Conservation (phyloP, 2,888 invertebrate species). For the Gryllus longicercus region DNA sequence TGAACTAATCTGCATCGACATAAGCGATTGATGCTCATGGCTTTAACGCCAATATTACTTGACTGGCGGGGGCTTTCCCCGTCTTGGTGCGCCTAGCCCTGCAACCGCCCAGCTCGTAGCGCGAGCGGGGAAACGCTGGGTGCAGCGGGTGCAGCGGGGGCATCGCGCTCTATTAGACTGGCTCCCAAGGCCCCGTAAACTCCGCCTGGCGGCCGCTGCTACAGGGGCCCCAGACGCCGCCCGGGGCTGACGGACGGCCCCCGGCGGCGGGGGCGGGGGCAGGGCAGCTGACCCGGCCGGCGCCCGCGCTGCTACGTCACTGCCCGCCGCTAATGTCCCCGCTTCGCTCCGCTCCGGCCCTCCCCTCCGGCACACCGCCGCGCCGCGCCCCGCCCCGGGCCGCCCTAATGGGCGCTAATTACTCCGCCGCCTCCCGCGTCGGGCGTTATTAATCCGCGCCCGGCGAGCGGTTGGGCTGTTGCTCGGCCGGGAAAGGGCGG, state of each 20-base stretch:
- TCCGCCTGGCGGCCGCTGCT: background rate
- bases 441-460: background rate
- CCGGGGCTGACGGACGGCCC: conserved; percentile 3
- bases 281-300: background rate
- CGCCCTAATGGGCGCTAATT: conserved; percentile 6
- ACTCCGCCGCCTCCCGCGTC: conserved; percentile 5
- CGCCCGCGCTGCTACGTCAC: background rate
- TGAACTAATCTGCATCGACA: too few relatives aligned
- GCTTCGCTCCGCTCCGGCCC: background rate
- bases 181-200: background rate
- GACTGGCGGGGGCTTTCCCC: too few relatives aligned
- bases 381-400: background rate
- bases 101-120: background rate
- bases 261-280: background rate
- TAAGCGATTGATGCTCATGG: too few relatives aligned
- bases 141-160: background rate
- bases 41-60: too few relatives aligned
- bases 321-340: background rate
- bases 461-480: background rate
- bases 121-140: background rate
- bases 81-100: background rate
- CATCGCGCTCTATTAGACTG: background rate
- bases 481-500: background rate
- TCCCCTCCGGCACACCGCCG: background rate
- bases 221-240: background rate